A percentile compares a stretch with the other conserved stretches of the same genome.
These are phyloP conservation scores for Lepus americanus DNA, from an alignment of 2,113 vertebrate species.

Conservation along the genomic window DNA sequence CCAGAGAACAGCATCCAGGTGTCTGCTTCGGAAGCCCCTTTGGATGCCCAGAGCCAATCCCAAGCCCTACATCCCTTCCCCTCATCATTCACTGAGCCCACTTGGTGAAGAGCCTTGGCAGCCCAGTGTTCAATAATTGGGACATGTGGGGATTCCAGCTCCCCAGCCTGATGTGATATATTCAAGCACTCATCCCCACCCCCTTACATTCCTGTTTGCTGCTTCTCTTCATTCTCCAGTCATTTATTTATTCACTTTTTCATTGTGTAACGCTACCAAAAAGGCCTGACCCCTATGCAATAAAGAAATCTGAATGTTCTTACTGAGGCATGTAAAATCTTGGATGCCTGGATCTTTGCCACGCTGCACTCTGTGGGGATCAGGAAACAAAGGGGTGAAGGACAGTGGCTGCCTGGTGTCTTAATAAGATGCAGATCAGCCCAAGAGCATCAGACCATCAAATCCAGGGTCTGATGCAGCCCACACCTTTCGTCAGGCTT, in stretches of 20 bases:
- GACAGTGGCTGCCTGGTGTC: constrained; percentile 94
- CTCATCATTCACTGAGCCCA: not conserved
- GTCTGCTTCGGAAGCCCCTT: not conserved
- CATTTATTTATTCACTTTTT: constrained; percentile 60
- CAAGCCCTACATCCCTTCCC: not conserved
- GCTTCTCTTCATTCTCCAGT: not conserved
- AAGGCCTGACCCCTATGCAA: constrained; percentile 81
- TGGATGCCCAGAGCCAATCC: not conserved
- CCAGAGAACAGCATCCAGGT: not conserved
- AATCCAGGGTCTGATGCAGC: constrained; percentile 94
- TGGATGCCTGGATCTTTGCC: constrained; percentile 85
- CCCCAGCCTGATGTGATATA: constrained; percentile 71
- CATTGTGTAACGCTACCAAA: constrained; percentile 80
- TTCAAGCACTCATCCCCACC: constrained; percentile 73
- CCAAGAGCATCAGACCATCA: constrained; percentile 98
- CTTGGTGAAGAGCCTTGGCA: constrained; percentile 4
- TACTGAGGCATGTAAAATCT: constrained; percentile 87
- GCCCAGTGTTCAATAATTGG: constrained; percentile 67
- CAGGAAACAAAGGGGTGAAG: constrained; percentile 96
- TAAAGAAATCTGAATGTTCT: constrained; percentile 89
- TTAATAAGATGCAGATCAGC: constrained; percentile 99
- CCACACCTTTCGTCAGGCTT: constrained; percentile 92
- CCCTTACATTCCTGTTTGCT: constrained; percentile 3
- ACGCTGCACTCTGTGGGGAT: constrained; percentile 88
- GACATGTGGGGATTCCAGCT: constrained; percentile 65